A percentile compares a stretch with the other conserved stretches of the same genome.
These are phyloP conservation scores for Eulemur macaco DNA, from an alignment of 2,113 vertebrate species.

Conservation along the genomic window DNA sequence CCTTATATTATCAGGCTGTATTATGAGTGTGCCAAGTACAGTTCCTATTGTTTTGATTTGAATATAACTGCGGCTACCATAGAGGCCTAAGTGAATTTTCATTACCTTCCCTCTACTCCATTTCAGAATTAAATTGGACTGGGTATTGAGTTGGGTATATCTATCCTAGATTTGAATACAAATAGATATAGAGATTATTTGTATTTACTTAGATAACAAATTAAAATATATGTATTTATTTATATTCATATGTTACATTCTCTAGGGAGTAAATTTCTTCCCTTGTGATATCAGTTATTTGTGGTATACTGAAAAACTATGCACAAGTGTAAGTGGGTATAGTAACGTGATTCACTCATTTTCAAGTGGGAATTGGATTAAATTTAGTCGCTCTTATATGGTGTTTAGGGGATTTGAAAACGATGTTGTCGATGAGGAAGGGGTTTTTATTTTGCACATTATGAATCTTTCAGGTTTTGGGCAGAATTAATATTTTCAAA, in stretches of 20 bases:
- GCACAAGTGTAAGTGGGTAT: not conserved
- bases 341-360: not conserved
- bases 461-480: conserved; percentile 23
- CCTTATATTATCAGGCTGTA: conserved; percentile 30
- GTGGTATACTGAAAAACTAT: not conserved
- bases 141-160: conserved; percentile 55
- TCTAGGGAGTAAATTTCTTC: not conserved
- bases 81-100: conserved; percentile 58
- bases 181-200: not conserved
- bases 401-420: not conserved
- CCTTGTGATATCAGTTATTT: conserved; percentile 19
- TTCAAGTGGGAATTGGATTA: conserved; percentile 14
- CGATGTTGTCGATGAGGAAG: not conserved
- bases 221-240: not conserved
- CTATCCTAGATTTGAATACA: conserved; percentile 31
- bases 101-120: conserved; percentile 50
- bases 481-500: conserved; percentile 29
- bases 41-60: conserved; percentile 59
- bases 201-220: not conserved
- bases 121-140: conserved; percentile 57
- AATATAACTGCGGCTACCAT: conserved; percentile 52
- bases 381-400: not conserved
- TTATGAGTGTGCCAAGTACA: conserved; percentile 59
- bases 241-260: not conserved
- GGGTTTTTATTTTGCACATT: conserved; percentile 27